A percentile compares a stretch with the other conserved stretches of the same genome.
Conservation (phyloP, 2,113 vertebrate species). For the Ginglymostoma cirratum region DNA sequence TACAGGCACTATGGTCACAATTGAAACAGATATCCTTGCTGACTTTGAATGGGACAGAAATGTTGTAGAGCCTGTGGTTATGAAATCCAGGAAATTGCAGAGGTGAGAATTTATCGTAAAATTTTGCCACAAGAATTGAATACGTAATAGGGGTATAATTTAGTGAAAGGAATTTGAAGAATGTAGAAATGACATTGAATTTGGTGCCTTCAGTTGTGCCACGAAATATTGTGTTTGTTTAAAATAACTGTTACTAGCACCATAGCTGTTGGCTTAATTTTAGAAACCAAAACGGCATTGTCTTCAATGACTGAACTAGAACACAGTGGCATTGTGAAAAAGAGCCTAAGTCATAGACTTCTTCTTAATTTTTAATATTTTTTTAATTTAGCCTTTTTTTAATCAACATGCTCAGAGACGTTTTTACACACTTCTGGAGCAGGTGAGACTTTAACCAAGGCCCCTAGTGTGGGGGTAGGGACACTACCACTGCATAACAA, state of each 20-base stretch:
- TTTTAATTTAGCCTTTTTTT: no score
- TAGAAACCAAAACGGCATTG: background rate
- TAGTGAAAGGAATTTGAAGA: background rate
- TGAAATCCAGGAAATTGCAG: background rate
- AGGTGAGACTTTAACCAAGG: no score
- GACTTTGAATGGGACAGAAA: background rate
- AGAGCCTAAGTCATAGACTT: background rate
- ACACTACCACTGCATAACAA: no score
- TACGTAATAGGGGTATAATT: background rate
- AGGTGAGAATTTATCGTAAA: background rate
- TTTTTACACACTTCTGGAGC: no score
- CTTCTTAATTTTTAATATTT: no score
- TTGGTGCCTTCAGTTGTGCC: background rate
- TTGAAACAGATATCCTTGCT: background rate
- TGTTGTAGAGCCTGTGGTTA: background rate
- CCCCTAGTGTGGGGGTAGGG: no score
- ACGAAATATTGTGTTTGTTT: background rate
- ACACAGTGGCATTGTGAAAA: background rate
- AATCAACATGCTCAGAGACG: no score
- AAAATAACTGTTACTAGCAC: background rate
- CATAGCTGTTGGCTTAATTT: background rate
- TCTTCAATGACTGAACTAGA: background rate
- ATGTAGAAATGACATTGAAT: background rate
- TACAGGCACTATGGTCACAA: background rate
- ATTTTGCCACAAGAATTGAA: background rate